phyloP scores from a whole-genome alignment of 2,113 vertebrate genomes.

The Dromas ardeola region DNA sequence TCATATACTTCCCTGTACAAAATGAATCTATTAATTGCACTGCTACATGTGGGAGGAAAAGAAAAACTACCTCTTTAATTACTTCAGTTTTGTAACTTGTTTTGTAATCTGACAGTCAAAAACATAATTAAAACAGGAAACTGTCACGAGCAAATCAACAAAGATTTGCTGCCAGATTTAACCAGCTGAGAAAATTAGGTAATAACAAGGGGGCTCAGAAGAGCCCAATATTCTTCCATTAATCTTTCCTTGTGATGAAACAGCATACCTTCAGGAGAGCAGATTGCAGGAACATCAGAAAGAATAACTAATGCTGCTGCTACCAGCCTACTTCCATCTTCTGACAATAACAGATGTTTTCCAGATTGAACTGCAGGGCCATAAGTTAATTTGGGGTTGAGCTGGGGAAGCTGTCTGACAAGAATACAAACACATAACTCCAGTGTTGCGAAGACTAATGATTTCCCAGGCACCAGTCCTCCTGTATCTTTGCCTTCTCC shows the following conservation, averaged over 20 bases:
- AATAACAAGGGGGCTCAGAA: neutral
- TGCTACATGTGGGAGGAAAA: neutral
- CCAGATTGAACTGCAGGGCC: conserved; percentile 70
- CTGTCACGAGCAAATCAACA: conserved; percentile 2
- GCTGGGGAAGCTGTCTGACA: conserved; percentile 88
- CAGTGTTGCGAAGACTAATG: conserved; percentile 89
- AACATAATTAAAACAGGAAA: conserved; percentile 21
- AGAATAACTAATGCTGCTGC: conserved; percentile 86
- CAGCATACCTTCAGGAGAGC: conserved; percentile 91
- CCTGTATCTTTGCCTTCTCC: conserved; percentile 95
- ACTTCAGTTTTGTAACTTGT: neutral
- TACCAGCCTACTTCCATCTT: conserved; percentile 82
- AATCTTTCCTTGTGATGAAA: neutral
- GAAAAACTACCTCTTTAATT: neutral
- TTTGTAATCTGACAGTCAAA: conserved; percentile 7
- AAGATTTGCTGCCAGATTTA: neutral
- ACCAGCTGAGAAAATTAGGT: conserved; percentile 25
- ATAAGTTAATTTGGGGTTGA: conserved; percentile 88
- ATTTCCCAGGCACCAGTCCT: conserved; percentile 89
- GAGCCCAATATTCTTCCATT: neutral
- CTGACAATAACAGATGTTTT: conserved; percentile 76
- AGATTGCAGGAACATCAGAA: conserved; percentile 88
- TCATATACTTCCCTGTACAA: neutral
- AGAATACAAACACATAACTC: conserved; percentile 91
- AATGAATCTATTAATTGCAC: neutral